Conservation (phyloP, 2,888 invertebrate genomes). For the Halictus quadricinctus region DNA sequence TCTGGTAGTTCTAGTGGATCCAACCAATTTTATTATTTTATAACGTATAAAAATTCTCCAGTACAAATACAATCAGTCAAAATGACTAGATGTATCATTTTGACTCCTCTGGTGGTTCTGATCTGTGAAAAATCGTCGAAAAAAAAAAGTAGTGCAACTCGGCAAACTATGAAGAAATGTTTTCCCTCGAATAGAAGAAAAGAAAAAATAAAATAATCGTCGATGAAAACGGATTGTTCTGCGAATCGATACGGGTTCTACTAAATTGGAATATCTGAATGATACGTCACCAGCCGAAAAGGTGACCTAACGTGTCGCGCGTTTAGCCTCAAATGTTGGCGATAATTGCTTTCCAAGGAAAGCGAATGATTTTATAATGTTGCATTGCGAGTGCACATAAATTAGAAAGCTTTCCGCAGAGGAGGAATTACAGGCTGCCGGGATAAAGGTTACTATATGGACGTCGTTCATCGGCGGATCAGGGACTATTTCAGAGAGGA, state of each 20-base stretch:
- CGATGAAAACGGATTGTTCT: background rate
- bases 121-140: no score
- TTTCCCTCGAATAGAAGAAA: background rate
- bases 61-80: background rate
- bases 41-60: background rate
- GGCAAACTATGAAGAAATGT: background rate
- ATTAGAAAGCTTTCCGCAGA: conserved; percentile 41
- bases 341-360: conserved; percentile 35
- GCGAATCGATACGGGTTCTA: background rate
- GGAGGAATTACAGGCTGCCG: conserved; percentile 23
- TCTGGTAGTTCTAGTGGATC: no score
- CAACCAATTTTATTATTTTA: background rate
- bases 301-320: background rate
- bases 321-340: conserved; percentile 17
- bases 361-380: conserved; percentile 51
- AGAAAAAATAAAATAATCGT: background rate
- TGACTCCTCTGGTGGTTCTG: no score
- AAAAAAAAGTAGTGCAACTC: background rate
- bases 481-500: conserved; percentile 55
- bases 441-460: conserved; percentile 50
- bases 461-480: conserved; percentile 44
- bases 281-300: conserved; percentile 5
- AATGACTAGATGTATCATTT: background rate
- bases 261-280: background rate
- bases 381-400: conserved; percentile 25